Evolutionary conservation across 2,113 vertebrate genomes (phyloP), one percentile per base, ranked within the genome.

Genomic region (Excalfactoria chinensis): DNA sequence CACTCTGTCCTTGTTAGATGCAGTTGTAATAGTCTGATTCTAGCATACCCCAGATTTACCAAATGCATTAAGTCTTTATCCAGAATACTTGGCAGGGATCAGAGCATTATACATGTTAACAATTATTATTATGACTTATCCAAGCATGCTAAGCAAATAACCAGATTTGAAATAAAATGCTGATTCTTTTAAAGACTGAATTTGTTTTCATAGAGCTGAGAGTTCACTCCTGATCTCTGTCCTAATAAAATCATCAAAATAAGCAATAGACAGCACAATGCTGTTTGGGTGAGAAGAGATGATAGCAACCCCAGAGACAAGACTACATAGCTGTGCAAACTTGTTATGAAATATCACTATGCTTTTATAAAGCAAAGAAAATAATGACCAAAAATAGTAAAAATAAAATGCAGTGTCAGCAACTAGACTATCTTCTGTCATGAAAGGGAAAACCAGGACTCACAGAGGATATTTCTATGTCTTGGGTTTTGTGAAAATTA

Each of bases 341-440:
- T 43, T 73, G 46, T 82, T 92, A 82, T 8, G 84, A 94, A 96
- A 92, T 67, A 82, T 53, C 11, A 56, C 28, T 58, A 62, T 9
- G 67, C 11, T 63, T 92, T 94, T 93, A 84, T 60, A 75, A 87
- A 94, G 86, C 37, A 79, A 82, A 93, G 66, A 46, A 89, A 94
- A 86, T 67, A 87, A 79, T 20, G 37, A 79, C 32, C 32, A 44
- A 91, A 95, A 92, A 87, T 32, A 95, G 78, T 63, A 88, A 67
- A 58, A 79, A 43, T 18, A 37, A 56, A 92, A 93, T 49, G 63
- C 87, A 94, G 56, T 12, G 14, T 58, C 70, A 70, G 48, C 44
- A 49, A 66, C 67, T 62, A 7, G 8, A 64, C 81, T 64, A 58
- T 11, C 59, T 62, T 21, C 2, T 56, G 89, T 87, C 75, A 70